Evolutionary conservation across 2,797 vertebrate genomes (phyloP).

Genomic region (Sebastes hubbsi): DNA sequence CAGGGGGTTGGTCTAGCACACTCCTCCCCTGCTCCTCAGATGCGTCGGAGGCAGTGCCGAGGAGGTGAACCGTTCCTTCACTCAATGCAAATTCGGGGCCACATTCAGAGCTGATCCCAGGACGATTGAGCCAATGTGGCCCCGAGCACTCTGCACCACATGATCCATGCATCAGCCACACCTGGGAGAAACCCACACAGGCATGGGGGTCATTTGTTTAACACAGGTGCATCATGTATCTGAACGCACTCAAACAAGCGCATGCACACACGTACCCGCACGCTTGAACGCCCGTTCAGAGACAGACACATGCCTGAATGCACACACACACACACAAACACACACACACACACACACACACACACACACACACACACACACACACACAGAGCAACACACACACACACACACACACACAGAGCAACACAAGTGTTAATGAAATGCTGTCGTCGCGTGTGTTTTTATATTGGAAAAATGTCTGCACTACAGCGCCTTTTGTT

Average conservation of each 20-base stretch:
- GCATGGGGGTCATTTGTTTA: conserved; percentile 78
- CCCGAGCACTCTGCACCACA: conserved; percentile 73
- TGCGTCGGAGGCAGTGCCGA: conserved; percentile 56
- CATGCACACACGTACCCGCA: not conserved
- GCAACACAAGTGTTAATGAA: conserved; percentile 46
- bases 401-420: not conserved
- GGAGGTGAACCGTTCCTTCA: conserved; percentile 77
- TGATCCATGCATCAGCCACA: conserved; percentile 80
- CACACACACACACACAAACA: not conserved
- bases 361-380: not conserved
- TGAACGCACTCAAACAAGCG: conserved; percentile 24
- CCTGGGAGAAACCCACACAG: conserved; percentile 78
- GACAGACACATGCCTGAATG: conserved; percentile 16
- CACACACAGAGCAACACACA: not conserved
- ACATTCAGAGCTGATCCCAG: conserved; percentile 82
- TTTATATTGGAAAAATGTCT: conserved; percentile 6
- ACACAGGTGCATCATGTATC: conserved; percentile 72
- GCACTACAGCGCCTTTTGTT: not conserved
- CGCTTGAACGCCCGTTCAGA: conserved; percentile 28
- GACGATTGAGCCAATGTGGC: conserved; percentile 76
- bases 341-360: not conserved
- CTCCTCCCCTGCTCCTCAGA: conserved; percentile 64
- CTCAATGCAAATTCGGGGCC: conserved; percentile 81
- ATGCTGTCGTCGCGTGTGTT: conserved; percentile 2
- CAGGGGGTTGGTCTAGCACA: conserved; percentile 73